phyloP scores from a whole-genome alignment of 2,888 invertebrate species.

The Tromatobia lineatoria region DNA sequence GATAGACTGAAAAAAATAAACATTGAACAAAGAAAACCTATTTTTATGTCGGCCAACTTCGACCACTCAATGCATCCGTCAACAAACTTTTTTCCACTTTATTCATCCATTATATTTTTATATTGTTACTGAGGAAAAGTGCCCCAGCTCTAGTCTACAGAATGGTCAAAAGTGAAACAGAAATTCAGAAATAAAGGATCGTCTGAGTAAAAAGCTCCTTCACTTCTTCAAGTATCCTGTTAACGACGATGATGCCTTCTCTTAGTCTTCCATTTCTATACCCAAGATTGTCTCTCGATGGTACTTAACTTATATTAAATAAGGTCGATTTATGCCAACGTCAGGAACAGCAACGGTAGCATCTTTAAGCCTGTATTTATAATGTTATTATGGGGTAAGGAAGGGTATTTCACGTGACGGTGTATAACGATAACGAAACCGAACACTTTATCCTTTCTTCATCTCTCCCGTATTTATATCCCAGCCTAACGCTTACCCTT shows the following conservation, averaged over 20 bases:
- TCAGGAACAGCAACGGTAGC: background rate
- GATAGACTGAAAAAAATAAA: too few relatives aligned
- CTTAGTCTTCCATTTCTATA: background rate
- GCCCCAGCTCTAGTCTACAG: background rate
- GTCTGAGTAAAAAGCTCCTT: conserved; percentile 25
- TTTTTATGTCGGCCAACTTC: too few relatives aligned
- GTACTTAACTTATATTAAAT: conserved; percentile 33
- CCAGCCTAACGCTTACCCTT: background rate
- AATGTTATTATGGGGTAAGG: conserved; percentile 26
- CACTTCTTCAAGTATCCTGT: conserved; percentile 23
- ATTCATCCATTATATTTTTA: background rate
- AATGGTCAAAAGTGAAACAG: background rate
- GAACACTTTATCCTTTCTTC: background rate
- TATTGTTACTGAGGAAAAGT: background rate
- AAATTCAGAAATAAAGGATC: background rate
- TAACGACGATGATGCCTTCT: conserved; percentile 25
- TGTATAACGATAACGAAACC: conserved; percentile 45
- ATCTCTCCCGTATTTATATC: conserved; percentile 14
- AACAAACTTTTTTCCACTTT: background rate
- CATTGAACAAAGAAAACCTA: too few relatives aligned
- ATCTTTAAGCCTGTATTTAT: background rate
- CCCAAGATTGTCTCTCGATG: conserved; percentile 28
- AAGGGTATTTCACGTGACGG: background rate
- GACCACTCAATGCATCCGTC: background rate
- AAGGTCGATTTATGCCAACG: conserved; percentile 23